These are phyloP conservation scores for Melipona beecheii DNA, from an alignment of 2,888 invertebrate genomes.

Conservation along the genomic window DNA sequence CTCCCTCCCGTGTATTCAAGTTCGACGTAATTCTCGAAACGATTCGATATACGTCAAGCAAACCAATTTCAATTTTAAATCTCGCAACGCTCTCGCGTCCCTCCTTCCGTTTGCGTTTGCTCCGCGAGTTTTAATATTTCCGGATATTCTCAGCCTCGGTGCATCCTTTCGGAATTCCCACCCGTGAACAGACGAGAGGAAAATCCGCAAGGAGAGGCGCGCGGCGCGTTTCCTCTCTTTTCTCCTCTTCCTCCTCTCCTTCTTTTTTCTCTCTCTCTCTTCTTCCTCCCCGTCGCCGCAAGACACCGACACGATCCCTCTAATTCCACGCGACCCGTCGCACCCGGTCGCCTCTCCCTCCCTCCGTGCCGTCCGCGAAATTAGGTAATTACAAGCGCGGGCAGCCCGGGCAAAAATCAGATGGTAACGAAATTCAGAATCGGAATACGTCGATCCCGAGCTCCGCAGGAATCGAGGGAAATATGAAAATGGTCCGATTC, in stretches of 20 bases:
- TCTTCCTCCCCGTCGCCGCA: neutral
- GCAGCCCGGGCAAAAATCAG: neutral
- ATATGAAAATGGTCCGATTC: constrained; percentile 21
- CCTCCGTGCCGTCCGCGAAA: neutral
- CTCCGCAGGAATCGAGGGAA: constrained; percentile 35
- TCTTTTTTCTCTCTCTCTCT: neutral
- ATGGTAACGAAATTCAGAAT: constrained; percentile 2
- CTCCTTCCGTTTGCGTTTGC: neutral
- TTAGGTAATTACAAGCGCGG: constrained; percentile 16
- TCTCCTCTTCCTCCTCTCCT: too few species aligned
- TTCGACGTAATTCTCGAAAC: neutral
- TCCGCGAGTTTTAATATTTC: constrained; percentile 11
- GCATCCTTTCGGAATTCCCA: neutral
- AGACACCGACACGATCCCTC: neutral
- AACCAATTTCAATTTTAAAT: neutral
- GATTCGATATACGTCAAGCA: neutral
- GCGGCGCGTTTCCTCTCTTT: too few species aligned
- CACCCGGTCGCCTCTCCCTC: neutral
- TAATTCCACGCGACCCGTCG: neutral
- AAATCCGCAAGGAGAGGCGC: neutral
- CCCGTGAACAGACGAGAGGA: too few species aligned
- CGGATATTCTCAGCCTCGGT: constrained; percentile 3
- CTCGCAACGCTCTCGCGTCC: neutral
- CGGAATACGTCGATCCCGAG: constrained; percentile 4
- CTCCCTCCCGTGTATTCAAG: too few species aligned